These are phyloP conservation scores for Lacanobia wlatinum DNA, from an alignment of 2,888 invertebrate genomes.

Conservation along the genomic window DNA sequence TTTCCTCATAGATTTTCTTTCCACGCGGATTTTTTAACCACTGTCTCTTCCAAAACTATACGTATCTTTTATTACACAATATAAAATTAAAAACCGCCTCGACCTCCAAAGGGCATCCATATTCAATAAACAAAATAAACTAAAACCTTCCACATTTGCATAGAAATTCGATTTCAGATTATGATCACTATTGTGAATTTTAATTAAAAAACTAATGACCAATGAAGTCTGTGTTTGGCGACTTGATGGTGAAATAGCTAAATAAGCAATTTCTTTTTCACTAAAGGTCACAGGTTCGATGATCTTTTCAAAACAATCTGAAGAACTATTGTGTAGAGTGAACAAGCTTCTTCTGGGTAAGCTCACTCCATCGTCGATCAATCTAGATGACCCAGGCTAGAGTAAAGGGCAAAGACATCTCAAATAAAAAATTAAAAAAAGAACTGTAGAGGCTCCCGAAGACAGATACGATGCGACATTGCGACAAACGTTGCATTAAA, in stretches of 20 bases:
- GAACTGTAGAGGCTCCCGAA: not conserved
- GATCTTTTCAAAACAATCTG: not conserved
- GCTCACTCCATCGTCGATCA: too few relatives aligned
- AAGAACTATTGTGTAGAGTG: too few relatives aligned
- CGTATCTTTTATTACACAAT: too few relatives aligned
- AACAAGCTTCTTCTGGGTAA: too few relatives aligned
- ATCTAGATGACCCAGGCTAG: too few relatives aligned
- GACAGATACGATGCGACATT: not conserved
- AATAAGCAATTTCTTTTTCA: conserved; percentile 3
- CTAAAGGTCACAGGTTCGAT: not conserved
- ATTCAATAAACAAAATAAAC: conserved; percentile 20
- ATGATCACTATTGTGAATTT: conserved; percentile 39
- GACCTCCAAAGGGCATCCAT: not conserved
- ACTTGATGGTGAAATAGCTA: not conserved
- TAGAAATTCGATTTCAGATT: conserved; percentile 38
- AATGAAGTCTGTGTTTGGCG: not conserved
- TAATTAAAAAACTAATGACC: conserved; percentile 34
- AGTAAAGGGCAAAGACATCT: too few relatives aligned
- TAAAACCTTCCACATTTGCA: conserved; percentile 36
- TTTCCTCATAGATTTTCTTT: too few relatives aligned
- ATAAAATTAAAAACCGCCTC: too few relatives aligned
- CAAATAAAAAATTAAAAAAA: too few relatives aligned
- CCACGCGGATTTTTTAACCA: too few relatives aligned
- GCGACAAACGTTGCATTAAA: not conserved
- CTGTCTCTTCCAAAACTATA: too few relatives aligned